Base-by-base conservation (phyloP, 2,113 vertebrate species). In the Tiliqua scincoides region DNA sequence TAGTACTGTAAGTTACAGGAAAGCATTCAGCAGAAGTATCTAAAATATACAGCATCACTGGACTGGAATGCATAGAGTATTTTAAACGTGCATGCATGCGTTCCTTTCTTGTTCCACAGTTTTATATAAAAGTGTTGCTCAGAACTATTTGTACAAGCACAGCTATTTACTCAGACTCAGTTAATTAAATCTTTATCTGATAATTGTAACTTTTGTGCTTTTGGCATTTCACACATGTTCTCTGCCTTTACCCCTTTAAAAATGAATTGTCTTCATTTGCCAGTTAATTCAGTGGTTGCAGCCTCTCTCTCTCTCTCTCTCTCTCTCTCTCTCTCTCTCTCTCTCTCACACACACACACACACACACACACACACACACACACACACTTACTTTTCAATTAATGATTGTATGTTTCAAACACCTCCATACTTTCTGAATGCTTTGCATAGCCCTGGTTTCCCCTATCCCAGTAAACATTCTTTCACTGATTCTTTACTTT, bases 201-300 rank as follows among this genome's bases (percentile, higher is more conserved):
- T 61, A 83, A 75, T 76, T 89, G 86, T 79, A 85, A 72, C 2
- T n/a, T 81, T 65, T 84, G 48, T 82, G 23, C 63, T 71, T 77
- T 79, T 20, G 0, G 54, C 65, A 71, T 86, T 30, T 7, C 37
- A 54, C 52, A 48, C 21, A 6, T 1, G 3, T 75, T n/a, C 32
- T 43, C 63, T 52, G 52, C 63, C 70, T 57, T 73, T n/a, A 32
- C 40, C 43, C 25, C 83, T 57, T 54, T 4, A 82, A 91, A 70
- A 25, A 54, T 79, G 10, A 14, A 52, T 85, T 3, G 0, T 65
- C 48, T 77, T 18, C 6, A 35, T 62, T 85, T 6, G 0, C 70
- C 88, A 21, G 84, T 85, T 89, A 70, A 93, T 88, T 90, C 89
- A 82, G 0, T 9, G 32, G 70, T 54, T 4, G 2, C 37, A 32